Evolutionary conservation across 53 echinoderm and acorn worm genomes (phyloP).

Genomic region (Paracentrotus lividus): DNA sequence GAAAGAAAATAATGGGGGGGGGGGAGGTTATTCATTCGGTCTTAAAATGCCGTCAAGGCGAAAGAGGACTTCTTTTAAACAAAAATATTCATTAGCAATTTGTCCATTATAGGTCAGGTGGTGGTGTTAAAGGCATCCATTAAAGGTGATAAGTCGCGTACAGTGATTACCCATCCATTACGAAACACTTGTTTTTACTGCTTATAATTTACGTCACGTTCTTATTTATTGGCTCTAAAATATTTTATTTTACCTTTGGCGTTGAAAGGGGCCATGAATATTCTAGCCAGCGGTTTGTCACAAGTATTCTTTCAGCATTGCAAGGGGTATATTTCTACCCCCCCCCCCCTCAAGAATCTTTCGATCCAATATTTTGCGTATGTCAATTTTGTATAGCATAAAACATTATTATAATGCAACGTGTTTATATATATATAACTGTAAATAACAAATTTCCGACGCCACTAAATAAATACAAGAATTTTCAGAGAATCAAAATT

Average conservation of each 20-base stretch:
- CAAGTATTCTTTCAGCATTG: not conserved
- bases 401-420: too few species aligned
- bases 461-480: too few species aligned
- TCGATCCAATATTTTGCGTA: too few species aligned
- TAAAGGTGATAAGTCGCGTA: not conserved
- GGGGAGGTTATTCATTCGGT: too few species aligned
- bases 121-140: not conserved
- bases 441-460: too few species aligned
- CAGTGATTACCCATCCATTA: not conserved
- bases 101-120: not conserved
- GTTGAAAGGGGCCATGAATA: not conserved
- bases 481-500: not conserved
- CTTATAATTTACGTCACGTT: conserved; percentile 11
- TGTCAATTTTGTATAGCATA: too few species aligned
- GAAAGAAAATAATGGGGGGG: too few species aligned
- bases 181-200: not conserved
- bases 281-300: not conserved
- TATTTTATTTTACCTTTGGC: not conserved
- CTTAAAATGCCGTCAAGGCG: not conserved
- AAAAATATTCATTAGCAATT: not conserved
- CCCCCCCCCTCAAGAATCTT: too few species aligned
- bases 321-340: too few species aligned
- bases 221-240: not conserved
- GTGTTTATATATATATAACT: too few species aligned
- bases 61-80: not conserved